Percentiles rank a stretch among this genome's conserved stretches.
phyloP scores from a whole-genome alignment of 2,113 vertebrate species.

The Elgaria multicarinata region DNA sequence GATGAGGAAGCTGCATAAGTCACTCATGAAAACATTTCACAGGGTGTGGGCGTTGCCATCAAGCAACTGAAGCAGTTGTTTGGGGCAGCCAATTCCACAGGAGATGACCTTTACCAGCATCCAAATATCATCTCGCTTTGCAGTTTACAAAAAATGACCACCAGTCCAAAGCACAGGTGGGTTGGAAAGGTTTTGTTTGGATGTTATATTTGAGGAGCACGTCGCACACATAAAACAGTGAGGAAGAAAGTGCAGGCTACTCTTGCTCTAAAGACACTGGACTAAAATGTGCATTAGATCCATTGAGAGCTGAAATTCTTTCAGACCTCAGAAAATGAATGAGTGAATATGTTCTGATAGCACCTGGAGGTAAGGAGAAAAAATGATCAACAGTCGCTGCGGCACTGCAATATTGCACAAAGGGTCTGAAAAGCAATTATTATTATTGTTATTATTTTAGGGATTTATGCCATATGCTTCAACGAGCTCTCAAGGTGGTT shows the following conservation, averaged over 20 bases:
- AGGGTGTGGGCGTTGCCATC: neutral
- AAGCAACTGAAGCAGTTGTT: neutral
- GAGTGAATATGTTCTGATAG: neutral
- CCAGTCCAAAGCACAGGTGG: conserved; percentile 25
- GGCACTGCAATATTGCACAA: neutral
- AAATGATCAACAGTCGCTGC: neutral
- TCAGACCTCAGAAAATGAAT: neutral
- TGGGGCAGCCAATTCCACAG: neutral
- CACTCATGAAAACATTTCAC: neutral
- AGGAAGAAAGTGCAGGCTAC: neutral
- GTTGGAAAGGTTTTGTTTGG: neutral
- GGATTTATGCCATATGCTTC: neutral
- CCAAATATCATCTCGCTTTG: neutral
- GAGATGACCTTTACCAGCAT: neutral
- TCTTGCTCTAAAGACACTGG: neutral
- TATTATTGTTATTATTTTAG: neutral
- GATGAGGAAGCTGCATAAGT: neutral
- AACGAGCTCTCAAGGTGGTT: neutral
- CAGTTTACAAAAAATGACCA: neutral
- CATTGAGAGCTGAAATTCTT: neutral
- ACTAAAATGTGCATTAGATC: neutral
- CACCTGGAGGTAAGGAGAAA: neutral
- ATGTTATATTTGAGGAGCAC: neutral
- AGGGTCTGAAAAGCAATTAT: neutral
- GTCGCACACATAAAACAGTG: neutral